Conservation (phyloP, 2,113 vertebrate species). For the Muntiacus reevesi region DNA sequence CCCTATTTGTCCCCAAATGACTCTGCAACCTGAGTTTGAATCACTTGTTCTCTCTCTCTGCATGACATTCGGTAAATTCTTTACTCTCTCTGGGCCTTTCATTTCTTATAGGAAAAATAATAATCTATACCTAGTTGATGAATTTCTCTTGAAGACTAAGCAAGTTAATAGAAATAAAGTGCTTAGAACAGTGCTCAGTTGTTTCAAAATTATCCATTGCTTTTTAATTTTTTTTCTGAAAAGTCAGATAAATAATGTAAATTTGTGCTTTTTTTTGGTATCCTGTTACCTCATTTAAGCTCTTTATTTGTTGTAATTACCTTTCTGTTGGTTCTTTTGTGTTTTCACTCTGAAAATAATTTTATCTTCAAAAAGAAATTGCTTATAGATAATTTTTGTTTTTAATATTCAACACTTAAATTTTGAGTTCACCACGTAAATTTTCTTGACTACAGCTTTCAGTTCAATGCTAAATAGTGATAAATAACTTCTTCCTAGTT, state of each 20-base stretch:
- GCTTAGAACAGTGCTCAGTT: background rate
- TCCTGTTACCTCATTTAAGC: background rate
- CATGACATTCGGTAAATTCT: background rate
- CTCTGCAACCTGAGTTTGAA: background rate
- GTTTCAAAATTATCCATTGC: background rate
- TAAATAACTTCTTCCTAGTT: background rate
- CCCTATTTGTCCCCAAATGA: background rate
- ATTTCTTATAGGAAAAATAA: conserved; percentile 40
- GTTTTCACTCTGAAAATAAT: background rate
- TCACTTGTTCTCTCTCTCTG: conserved; percentile 28
- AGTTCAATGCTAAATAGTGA: background rate
- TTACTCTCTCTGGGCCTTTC: background rate
- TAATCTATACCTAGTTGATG: background rate
- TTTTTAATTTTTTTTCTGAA: background rate
- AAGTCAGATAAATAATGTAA: background rate
- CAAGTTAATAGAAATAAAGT: background rate
- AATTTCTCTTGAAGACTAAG: background rate
- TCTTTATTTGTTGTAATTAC: background rate
- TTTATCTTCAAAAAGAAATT: background rate
- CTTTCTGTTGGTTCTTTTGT: background rate
- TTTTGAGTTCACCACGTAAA: background rate
- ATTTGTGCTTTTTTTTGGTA: background rate
- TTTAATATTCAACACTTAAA: background rate
- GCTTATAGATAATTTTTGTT: background rate
- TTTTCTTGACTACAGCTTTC: background rate